Percentiles rank a stretch among this genome's conserved stretches.
phyloP scores from a whole-genome alignment of 1,140 invertebrate genomes.

The Battus philenor region DNA sequence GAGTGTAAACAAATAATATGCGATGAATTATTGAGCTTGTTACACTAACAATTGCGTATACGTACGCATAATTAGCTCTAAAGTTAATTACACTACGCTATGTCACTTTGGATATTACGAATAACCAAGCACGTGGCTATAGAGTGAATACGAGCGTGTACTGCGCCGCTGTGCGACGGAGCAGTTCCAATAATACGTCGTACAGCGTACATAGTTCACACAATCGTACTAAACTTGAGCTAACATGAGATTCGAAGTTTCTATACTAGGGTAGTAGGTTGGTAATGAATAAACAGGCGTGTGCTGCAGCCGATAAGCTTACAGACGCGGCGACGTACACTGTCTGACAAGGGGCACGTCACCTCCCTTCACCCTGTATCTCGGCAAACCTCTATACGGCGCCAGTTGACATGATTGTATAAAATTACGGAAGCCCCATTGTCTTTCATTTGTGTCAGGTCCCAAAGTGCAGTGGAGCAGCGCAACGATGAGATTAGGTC shows the following conservation, averaged over 20 bases:
- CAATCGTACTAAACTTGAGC: conserved; percentile 16
- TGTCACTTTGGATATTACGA: conserved; percentile 18
- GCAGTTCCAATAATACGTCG: conserved; percentile 4
- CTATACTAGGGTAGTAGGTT: conserved; percentile 35
- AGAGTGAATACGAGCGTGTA: too few species aligned
- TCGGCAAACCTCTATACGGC: conserved; percentile 34
- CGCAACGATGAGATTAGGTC: conserved; percentile 61
- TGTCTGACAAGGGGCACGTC: conserved; percentile 8
- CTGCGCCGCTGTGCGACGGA: too few species aligned
- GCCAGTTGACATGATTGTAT: conserved; percentile 34
- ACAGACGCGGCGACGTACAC: conserved; percentile 28
- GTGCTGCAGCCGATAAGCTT: conserved; percentile 62
- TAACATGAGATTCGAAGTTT: conserved; percentile 27
- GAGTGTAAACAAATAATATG: conserved; percentile 64
- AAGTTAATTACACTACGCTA: conserved; percentile 34
- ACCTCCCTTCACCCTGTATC: conserved; percentile 22
- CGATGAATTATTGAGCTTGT: conserved; percentile 58
- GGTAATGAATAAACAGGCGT: conserved; percentile 62
- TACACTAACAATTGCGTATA: conserved; percentile 39
- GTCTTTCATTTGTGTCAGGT: conserved; percentile 59
- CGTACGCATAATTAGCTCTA: conserved; percentile 36
- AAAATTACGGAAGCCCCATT: conserved; percentile 44
- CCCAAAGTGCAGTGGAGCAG: conserved; percentile 61
- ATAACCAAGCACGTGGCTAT: too few species aligned
- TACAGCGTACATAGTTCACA: conserved; percentile 19